phyloP scores from a whole-genome alignment of 2,113 vertebrate species.

The Phalacrocorax carbo region DNA sequence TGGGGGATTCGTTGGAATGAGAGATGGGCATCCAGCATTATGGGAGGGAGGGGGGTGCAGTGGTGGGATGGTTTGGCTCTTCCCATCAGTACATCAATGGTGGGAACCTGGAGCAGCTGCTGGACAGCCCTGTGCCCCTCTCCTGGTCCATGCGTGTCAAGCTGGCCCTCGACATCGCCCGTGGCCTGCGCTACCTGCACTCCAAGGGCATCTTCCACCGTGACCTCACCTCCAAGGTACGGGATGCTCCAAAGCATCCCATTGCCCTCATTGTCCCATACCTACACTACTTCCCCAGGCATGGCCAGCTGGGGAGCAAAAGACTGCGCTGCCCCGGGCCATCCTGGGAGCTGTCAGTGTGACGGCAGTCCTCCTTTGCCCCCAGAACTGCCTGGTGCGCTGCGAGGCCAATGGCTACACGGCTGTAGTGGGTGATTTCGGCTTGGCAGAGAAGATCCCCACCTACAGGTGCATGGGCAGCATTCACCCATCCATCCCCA shows the following conservation, averaged over 20 bases:
- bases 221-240: constrained; percentile 93
- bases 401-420: constrained; percentile 82
- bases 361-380: neutral
- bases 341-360: neutral
- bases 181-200: constrained; percentile 89
- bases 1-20: neutral
- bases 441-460: constrained; percentile 95
- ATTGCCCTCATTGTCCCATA: fast-evolving
- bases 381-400: constrained; percentile 91
- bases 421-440: constrained; percentile 92
- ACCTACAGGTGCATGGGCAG: constrained; percentile 81
- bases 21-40: neutral
- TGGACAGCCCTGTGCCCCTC: constrained; percentile 86
- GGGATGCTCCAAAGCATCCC: neutral
- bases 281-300: fast-evolving
- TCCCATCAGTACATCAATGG: constrained; percentile 88
- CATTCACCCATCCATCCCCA: neutral
- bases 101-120: constrained; percentile 93
- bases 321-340: neutral
- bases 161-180: constrained; percentile 88
- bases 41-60: fast-evolving
- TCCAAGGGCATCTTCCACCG: constrained; percentile 92
- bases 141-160: constrained; percentile 84
- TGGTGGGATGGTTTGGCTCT: fast-evolving
- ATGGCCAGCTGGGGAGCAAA: fast-evolving